Evolutionary conservation across 2,113 vertebrate species (phyloP).

Genomic region (Pipa parva): DNA sequence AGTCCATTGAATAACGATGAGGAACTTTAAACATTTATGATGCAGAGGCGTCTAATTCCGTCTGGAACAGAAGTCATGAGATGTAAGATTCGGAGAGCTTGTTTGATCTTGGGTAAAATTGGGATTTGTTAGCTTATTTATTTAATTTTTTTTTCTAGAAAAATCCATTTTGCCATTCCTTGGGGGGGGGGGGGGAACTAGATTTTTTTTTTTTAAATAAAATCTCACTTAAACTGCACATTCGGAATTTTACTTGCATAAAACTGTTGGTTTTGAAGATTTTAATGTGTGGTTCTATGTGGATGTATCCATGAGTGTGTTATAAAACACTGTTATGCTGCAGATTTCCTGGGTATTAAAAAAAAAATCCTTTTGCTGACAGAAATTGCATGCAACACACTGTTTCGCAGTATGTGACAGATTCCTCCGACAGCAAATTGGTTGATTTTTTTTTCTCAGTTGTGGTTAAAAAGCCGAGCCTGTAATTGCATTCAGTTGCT

Average conservation of each 20-base stretch:
- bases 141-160: neutral
- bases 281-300: conserved; percentile 37
- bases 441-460: conserved; percentile 6
- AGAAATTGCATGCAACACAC: conserved; percentile 4
- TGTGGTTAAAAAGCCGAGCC: conserved; percentile 85
- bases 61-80: neutral
- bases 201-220: conserved; percentile 25
- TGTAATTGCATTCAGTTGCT: conserved; percentile 95
- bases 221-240: conserved; percentile 28
- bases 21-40: neutral
- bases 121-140: neutral
- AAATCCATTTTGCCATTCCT: conserved; percentile 15
- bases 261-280: conserved; percentile 7
- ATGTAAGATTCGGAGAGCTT: neutral
- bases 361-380: conserved; percentile 18
- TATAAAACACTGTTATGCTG: conserved; percentile 55
- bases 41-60: neutral
- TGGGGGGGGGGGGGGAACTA: conserved; percentile 20
- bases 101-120: neutral
- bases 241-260: conserved; percentile 24
- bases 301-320: conserved; percentile 45
- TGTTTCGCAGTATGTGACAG: conserved; percentile 18
- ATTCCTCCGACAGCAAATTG: conserved; percentile 14
- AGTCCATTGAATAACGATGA: neutral
- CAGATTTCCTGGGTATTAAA: conserved; percentile 49